Percentiles rank a stretch among this genome's conserved stretches.
phyloP scores from a whole-genome alignment of 2,113 vertebrate species.

The Hydropotes inermis region DNA sequence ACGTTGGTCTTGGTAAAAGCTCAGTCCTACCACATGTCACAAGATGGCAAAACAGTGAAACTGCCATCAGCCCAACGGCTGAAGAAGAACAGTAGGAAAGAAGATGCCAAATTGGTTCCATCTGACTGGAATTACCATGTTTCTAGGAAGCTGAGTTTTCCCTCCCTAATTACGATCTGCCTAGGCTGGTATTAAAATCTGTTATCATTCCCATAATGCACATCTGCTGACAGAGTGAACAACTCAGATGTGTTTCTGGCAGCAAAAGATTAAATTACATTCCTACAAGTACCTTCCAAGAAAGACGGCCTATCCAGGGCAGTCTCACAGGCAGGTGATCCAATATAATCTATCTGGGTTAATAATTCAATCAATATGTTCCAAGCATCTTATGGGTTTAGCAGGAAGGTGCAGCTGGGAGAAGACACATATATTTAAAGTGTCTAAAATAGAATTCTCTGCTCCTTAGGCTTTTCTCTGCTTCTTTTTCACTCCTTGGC shows the following conservation, averaged over 20 bases:
- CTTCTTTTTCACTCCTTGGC: background rate
- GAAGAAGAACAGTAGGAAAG: background rate
- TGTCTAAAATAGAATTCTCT: background rate
- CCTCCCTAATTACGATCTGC: background rate
- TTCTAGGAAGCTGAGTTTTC: background rate
- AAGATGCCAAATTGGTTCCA: too few species aligned
- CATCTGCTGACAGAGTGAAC: background rate
- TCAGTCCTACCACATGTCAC: background rate
- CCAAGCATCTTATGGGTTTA: accelerated
- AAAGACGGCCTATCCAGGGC: background rate
- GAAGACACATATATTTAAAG: background rate
- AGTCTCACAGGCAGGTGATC: background rate
- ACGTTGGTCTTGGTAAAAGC: background rate
- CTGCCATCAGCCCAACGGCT: too few species aligned
- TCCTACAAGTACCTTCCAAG: background rate
- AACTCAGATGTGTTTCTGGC: background rate
- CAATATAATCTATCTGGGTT: background rate
- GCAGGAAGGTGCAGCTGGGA: background rate
- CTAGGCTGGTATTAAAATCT: background rate
- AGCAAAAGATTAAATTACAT: background rate
- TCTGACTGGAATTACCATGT: background rate
- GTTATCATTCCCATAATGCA: background rate
- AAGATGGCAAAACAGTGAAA: background rate
- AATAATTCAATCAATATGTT: background rate
- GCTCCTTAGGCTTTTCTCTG: background rate